These are phyloP conservation scores for Bambusicola thoracicus DNA, from an alignment of 2,113 vertebrate species.

Conservation along the genomic window DNA sequence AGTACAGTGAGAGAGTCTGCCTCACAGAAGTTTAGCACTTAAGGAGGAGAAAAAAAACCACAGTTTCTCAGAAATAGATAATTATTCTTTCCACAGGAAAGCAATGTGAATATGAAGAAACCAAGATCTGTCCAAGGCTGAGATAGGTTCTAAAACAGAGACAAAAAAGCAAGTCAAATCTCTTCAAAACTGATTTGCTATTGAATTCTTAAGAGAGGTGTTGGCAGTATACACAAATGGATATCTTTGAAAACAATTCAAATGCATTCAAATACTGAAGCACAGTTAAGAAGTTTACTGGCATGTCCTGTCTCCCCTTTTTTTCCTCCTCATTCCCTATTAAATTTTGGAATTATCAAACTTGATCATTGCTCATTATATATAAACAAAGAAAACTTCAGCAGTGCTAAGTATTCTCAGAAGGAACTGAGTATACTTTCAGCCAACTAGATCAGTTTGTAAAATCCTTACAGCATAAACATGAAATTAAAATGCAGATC, in stretches of 20 bases:
- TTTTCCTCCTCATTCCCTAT: not conserved
- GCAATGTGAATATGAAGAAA: not conserved
- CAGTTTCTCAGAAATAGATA: not conserved
- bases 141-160: not conserved
- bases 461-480: not conserved
- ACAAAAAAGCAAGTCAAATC: not conserved
- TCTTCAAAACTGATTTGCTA: not conserved
- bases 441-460: not conserved
- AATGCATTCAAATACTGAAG: not conserved
- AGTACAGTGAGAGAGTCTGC: not conserved
- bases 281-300: not conserved
- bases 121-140: not conserved
- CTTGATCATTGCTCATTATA: not conserved
- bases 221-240: not conserved
- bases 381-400: not conserved
- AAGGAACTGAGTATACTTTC: not conserved
- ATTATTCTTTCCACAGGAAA: not conserved
- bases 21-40: not conserved
- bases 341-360: not conserved
- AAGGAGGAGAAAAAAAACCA: not conserved
- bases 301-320: accelerated
- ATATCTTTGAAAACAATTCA: not conserved
- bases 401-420: not conserved
- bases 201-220: not conserved
- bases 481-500: not conserved